Conservation (phyloP, 1,140 invertebrate species). For the Physella acuta region DNA sequence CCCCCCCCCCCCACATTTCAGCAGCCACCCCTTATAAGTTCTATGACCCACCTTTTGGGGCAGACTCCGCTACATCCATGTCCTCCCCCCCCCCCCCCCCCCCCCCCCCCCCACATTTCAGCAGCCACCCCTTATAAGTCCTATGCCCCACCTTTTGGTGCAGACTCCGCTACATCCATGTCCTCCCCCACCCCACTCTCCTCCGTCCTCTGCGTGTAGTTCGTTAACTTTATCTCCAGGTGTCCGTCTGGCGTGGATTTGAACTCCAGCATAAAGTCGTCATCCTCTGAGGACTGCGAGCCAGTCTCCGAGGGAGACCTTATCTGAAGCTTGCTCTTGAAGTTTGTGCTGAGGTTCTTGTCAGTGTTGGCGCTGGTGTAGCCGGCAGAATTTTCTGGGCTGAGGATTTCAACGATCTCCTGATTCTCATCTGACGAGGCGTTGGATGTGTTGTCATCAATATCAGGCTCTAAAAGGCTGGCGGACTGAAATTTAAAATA, state of each 20-base stretch:
- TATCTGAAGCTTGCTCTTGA: slow-evolving; percentile 19
- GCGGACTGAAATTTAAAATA: slow-evolving; percentile 10
- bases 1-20: no score
- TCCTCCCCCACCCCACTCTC: background rate
- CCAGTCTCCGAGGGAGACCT: background rate
- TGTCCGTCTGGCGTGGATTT: slow-evolving; percentile 16
- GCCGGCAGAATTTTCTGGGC: background rate
- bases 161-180: background rate
- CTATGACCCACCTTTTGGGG: no score
- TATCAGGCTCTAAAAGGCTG: slow-evolving; percentile 17
- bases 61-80: background rate
- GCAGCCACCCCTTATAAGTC: no score
- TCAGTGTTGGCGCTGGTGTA: background rate
- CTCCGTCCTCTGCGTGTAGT: background rate
- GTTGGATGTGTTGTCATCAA: slow-evolving; percentile 14
- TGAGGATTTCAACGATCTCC: slow-evolving; percentile 7
- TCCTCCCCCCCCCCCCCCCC: background rate
- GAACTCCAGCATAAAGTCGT: slow-evolving; percentile 22
- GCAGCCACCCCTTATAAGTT: no score
- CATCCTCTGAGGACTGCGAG: slow-evolving; percentile 1
- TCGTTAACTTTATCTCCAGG: slow-evolving; percentile 18
- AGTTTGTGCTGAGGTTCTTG: slow-evolving; percentile 11
- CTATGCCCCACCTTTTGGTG: slow-evolving; percentile 10
- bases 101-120: no score
- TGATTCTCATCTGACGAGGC: slow-evolving; percentile 8